phyloP scores from a whole-genome alignment of 92 coral and sea anemone species.

The Siderastrea radians region DNA sequence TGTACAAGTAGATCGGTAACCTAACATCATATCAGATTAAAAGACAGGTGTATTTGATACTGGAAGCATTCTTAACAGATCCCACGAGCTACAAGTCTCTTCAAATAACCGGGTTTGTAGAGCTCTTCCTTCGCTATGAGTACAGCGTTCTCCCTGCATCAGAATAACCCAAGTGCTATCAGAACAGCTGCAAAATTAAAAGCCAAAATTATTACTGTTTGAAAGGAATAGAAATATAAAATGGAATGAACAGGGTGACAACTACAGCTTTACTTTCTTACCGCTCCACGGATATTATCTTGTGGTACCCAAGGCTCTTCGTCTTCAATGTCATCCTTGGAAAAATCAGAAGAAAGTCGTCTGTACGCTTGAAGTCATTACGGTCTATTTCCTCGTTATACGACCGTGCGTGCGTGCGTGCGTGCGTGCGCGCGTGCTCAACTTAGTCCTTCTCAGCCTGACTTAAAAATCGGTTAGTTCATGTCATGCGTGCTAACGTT shows the following conservation, averaged over 20 bases:
- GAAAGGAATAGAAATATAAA: no score
- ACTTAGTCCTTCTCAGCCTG: no score
- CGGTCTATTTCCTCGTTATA: no score
- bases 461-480: no score
- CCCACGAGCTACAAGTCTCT: not conserved
- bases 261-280: conserved; percentile 47
- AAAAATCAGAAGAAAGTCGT: not conserved
- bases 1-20: not conserved
- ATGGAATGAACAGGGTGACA: not conserved
- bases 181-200: conserved; percentile 36
- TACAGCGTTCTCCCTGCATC: not conserved
- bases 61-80: no score
- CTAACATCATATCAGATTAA: not conserved
- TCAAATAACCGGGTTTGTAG: not conserved
- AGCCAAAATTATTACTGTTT: not conserved
- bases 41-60: not conserved
- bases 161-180: not conserved
- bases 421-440: no score
- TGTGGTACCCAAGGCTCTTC: conserved; percentile 91
- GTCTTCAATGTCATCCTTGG: conserved; percentile 87
- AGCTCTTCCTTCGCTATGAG: not conserved
- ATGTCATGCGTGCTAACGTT: no score
- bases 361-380: no score
- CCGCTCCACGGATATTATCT: conserved; percentile 89
- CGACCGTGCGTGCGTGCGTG: no score